Conservation (phyloP, 2,888 invertebrate genomes). For the Thera obeliscata region DNA sequence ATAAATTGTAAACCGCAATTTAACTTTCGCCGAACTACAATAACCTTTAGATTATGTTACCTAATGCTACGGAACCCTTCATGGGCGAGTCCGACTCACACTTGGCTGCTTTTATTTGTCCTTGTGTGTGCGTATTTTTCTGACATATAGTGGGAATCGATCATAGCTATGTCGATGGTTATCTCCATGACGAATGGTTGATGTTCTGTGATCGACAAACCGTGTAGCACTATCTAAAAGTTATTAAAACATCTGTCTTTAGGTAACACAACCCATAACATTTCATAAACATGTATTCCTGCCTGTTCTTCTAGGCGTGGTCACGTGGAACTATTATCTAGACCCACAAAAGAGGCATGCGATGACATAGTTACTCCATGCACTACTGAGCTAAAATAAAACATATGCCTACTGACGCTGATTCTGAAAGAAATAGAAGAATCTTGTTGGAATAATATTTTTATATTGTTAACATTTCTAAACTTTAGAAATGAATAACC, state of each 20-base stretch:
- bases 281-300: neutral
- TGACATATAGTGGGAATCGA: conserved; percentile 31
- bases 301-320: too few relatives aligned
- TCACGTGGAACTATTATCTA: too few relatives aligned
- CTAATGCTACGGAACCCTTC: too few relatives aligned
- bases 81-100: too few relatives aligned
- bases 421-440: neutral
- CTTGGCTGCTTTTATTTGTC: too few relatives aligned
- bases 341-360: too few relatives aligned
- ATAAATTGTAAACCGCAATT: too few relatives aligned
- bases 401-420: too few relatives aligned
- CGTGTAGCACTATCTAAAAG: conserved; percentile 26
- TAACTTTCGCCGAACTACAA: too few relatives aligned
- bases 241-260: conserved; percentile 23
- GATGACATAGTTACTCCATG: too few relatives aligned
- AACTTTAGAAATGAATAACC: conserved; percentile 12
- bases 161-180: conserved; percentile 40
- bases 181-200: conserved; percentile 41
- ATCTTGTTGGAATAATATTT: conserved; percentile 20
- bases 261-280: neutral
- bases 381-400: too few relatives aligned
- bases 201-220: conserved; percentile 36
- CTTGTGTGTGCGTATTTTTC: conserved; percentile 16
- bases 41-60: too few relatives aligned
- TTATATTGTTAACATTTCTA: neutral